These are phyloP conservation scores for Alosa alosa DNA, from an alignment of 2,113 vertebrate genomes.

Conservation along the genomic window DNA sequence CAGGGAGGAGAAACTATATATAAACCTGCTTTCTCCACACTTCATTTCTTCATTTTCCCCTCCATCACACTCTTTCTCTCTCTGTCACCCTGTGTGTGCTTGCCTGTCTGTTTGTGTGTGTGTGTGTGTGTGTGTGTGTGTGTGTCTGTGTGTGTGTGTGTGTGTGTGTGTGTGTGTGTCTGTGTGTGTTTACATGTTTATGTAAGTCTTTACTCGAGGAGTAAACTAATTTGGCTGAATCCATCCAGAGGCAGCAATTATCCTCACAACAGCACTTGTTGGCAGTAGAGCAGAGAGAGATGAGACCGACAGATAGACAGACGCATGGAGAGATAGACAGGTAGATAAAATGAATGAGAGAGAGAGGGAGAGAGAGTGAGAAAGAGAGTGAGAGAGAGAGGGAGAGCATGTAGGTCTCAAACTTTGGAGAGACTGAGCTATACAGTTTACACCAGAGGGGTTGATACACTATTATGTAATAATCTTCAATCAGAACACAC, in stretches of 20 bases:
- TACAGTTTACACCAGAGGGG: not conserved
- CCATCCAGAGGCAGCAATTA: too few relatives aligned
- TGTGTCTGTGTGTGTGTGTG: not conserved
- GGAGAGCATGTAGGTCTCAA: not conserved
- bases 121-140: slow-evolving; percentile 3
- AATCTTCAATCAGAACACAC: not conserved
- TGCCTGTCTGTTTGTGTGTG: not conserved
- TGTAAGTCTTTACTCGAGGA: too few relatives aligned
- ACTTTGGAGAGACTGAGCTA: not conserved
- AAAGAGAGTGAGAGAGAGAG: not conserved
- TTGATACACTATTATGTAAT: not conserved
- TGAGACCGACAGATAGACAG: not conserved
- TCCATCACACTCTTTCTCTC: not conserved
- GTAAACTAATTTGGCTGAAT: too few relatives aligned
- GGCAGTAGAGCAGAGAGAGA: too few relatives aligned
- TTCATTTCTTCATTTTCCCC: not conserved
- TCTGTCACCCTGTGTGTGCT: not conserved
- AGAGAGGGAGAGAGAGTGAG: not conserved
- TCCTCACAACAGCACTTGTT: too few relatives aligned
- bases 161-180: not conserved
- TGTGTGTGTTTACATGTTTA: not conserved
- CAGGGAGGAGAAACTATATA: not conserved
- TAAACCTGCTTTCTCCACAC: not conserved
- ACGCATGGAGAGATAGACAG: not conserved
- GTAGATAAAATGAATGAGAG: not conserved